Percentiles rank a stretch among this genome's conserved stretches.
Conservation (phyloP, 2,797 vertebrate species). For the Eulemur coronatus region DNA sequence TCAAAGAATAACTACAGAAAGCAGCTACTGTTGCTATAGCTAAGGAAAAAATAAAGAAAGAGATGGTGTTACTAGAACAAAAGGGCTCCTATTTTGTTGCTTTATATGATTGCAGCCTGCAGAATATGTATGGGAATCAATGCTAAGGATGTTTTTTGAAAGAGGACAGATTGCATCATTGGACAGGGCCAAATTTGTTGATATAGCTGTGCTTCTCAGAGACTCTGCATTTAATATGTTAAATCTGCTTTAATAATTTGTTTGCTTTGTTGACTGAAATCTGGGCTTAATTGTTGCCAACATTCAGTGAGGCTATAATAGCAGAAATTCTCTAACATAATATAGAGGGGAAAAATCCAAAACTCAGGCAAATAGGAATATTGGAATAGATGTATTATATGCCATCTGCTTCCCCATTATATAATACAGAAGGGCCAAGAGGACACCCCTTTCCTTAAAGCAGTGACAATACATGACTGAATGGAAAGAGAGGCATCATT, state of each 20-base stretch:
- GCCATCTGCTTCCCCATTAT: constrained; percentile 44
- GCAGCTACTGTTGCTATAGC: not conserved
- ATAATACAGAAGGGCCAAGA: not conserved
- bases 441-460: not conserved
- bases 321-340: constrained; percentile 46
- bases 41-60: not conserved
- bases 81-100: not conserved
- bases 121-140: not conserved
- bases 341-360: constrained; percentile 13
- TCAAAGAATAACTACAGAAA: not conserved
- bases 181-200: not conserved
- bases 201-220: not conserved
- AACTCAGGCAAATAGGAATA: not conserved
- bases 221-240: constrained; percentile 31
- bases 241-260: constrained; percentile 62
- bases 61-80: not conserved
- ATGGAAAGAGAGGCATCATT: not conserved
- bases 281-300: constrained; percentile 5
- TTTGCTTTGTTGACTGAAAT: constrained; percentile 58
- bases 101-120: not conserved
- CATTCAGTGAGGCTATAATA: constrained; percentile 7
- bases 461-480: not conserved
- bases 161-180: not conserved
- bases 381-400: not conserved
- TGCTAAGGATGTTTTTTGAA: not conserved